These are phyloP conservation scores for Thryonomys swinderianus DNA, from an alignment of 2,113 vertebrate species.

Conservation along the genomic window DNA sequence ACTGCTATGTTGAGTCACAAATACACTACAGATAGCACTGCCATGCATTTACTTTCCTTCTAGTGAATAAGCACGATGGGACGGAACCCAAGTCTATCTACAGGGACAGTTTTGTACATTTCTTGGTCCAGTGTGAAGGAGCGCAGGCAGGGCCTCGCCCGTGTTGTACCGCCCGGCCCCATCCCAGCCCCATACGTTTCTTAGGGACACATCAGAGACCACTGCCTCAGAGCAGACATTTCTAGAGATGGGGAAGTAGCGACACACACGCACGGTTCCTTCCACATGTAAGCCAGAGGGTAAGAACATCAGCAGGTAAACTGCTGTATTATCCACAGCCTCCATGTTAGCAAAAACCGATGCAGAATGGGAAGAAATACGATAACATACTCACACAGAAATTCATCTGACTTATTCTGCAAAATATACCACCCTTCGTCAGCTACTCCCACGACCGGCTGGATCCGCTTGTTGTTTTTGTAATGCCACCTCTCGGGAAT, in stretches of 20 bases:
- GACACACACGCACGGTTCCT: not conserved
- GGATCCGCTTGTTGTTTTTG: constrained; percentile 90
- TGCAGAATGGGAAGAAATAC: constrained; percentile 41
- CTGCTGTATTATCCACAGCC: constrained; percentile 18
- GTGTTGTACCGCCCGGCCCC: not conserved
- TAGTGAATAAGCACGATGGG: not conserved
- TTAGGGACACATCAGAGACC: not conserved
- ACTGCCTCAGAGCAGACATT: not conserved
- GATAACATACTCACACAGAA: constrained; percentile 88
- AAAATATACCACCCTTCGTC: constrained; percentile 93
- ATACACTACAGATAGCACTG: not conserved
- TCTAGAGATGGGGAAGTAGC: not conserved
- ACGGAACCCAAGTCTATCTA: not conserved
- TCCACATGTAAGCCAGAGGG: not conserved
- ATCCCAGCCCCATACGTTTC: not conserved
- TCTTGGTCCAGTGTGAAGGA: not conserved
- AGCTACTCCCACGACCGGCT: constrained; percentile 92
- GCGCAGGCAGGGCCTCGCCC: not conserved
- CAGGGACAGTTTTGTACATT: not conserved
- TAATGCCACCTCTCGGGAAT: constrained; percentile 92
- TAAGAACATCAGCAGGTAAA: constrained; percentile 37
- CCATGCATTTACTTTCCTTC: constrained; percentile 21
- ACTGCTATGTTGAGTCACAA: not conserved
- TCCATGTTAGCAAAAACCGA: not conserved
- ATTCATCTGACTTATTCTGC: constrained; percentile 88